Conservation (phyloP, 2,113 vertebrate species). For the Anolis carolinensis region DNA sequence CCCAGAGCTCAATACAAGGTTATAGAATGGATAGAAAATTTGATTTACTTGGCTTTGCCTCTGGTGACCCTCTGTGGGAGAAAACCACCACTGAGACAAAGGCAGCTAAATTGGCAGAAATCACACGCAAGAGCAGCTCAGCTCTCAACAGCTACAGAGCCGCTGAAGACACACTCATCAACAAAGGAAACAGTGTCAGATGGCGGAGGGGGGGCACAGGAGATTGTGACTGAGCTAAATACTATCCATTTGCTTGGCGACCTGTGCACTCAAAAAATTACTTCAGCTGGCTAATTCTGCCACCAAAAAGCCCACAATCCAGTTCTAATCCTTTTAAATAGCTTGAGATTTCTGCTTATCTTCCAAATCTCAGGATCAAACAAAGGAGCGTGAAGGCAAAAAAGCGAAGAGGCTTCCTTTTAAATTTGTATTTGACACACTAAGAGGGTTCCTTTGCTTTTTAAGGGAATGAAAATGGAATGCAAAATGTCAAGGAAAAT, state of each 20-base stretch:
- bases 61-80: too few relatives aligned
- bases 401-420: background rate
- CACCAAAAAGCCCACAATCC: conserved; percentile 39
- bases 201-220: accelerated
- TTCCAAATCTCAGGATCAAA: conserved; percentile 52
- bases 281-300: conserved; percentile 44
- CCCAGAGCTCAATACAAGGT: too few relatives aligned
- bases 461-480: conserved; percentile 24
- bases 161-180: background rate
- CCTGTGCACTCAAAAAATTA: background rate
- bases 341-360: conserved; percentile 61
- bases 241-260: accelerated
- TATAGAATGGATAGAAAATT: too few relatives aligned
- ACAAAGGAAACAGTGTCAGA: background rate
- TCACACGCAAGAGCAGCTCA: background rate
- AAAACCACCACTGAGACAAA: too few relatives aligned
- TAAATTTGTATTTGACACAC: conserved; percentile 35
- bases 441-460: conserved; percentile 1
- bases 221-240: accelerated
- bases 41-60: too few relatives aligned
- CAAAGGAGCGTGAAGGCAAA: conserved; percentile 1
- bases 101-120: background rate
- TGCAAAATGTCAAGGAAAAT: conserved; percentile 37
- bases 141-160: background rate
- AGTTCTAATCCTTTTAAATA: conserved; percentile 61